Evolutionary conservation across 2,888 invertebrate species (phyloP), one percentile per base, ranked within the genome.

Genomic region (Drosophila anomalata): DNA sequence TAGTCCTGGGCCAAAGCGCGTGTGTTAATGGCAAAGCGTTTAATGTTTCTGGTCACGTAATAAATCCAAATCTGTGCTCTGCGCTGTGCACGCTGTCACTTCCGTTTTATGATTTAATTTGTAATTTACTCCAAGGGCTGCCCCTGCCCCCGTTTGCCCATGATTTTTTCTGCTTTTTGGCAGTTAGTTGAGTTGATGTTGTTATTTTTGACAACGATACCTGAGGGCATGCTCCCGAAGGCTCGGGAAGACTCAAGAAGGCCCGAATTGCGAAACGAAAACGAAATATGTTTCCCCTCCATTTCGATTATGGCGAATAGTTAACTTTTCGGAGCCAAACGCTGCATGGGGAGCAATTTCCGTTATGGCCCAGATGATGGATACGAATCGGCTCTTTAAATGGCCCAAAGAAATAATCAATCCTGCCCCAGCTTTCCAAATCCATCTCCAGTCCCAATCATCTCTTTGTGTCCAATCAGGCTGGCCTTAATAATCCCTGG

Each of bases 41-140:
- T 84, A 88, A 88, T 88, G 78, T 84, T 84, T 88, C 84, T 80
- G 83, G 84, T 84, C 84, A 84, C 84, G 84, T 84, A 84, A 84
- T 84, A 84, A 84, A 84, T 84, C 84, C 87, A 84, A 84, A 84
- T 88, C 84, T 84, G 80, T 84, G 78, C 87, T 77, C 88, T 84
- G 80, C 79, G 78, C 87, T 80, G 83, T 86, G 80, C 73, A 80
- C 88, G 80, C 84, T 84, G 84, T 84, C 84, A 88, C 88, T 84
- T 84, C 88, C 83, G 84, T 86, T 84, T 84, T 84, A 84, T 84
- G 84, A 84, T 84, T 84, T 84, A 88, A 84, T 84, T 84, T 84
- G 83, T 84, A 84, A 84, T 84, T 84, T 84, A 86, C 87, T 84
- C 84, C 74, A 65, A 81, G 82, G 71, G 77, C 62, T 55, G 42